These are phyloP conservation scores for Actinia tenebrosa DNA, from an alignment of 64 coral and sea anemone species.

Conservation along the genomic window DNA sequence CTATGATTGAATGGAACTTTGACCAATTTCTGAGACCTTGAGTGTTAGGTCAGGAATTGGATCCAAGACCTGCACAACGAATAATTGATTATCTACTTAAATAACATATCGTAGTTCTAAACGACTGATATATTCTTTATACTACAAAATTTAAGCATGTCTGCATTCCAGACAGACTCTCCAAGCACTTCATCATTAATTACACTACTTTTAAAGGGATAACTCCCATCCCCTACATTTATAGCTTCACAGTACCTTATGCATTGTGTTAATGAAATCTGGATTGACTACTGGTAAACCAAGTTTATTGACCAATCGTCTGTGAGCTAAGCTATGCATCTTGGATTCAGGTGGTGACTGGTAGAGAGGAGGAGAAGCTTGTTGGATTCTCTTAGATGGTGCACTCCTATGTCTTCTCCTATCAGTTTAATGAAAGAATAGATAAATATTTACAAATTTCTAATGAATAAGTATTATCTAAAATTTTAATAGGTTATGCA, in stretches of 20 bases:
- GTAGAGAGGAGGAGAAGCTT: conserved; percentile 11
- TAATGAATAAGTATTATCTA: background rate
- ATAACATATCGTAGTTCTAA: no score
- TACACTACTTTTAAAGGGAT: no score
- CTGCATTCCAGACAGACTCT: no score
- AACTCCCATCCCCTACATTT: no score
- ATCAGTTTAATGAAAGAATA: background rate
- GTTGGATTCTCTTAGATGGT: conserved; percentile 24
- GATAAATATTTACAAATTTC: background rate
- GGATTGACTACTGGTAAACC: conserved; percentile 60
- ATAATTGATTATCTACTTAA: no score
- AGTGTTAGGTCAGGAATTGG: no score
- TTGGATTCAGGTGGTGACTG: conserved; percentile 17
- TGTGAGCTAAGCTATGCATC: conserved; percentile 47
- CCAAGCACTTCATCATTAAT: no score
- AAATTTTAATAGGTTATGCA: background rate
- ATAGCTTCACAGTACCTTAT: conserved; percentile 38
- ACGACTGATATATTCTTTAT: no score
- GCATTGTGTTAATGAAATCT: conserved; percentile 56
- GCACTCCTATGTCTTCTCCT: conserved; percentile 77
- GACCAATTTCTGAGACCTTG: no score
- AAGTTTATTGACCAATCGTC: conserved; percentile 55
- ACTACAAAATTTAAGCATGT: no score
- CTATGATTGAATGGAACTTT: no score
- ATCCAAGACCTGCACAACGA: no score